Evolutionary conservation across 2,797 vertebrate species (phyloP), one percentile per base, ranked within the genome.

Genomic region (Ara ararauna): DNA sequence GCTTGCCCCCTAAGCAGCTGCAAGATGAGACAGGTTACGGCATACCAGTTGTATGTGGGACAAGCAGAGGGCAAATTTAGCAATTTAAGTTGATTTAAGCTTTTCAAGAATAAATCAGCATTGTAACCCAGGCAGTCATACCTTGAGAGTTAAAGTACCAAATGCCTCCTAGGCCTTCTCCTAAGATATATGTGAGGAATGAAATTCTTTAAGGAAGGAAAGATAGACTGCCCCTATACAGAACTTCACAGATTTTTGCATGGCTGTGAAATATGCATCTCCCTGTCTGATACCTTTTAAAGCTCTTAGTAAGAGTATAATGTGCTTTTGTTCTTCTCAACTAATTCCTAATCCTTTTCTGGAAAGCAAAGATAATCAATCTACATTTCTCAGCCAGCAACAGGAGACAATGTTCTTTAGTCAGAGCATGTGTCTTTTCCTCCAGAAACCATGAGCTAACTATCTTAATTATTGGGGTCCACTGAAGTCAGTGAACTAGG

Each of bases 281-380:
- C 21, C 14, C 26, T 72, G 24, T 13, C 34, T 24, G 5, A 4
- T 34, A 47, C 9, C 18, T 82, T 82, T 34, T 68, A 89, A 80
- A 87, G 61, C 61, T 89, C 51, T 42, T 67, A 47, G 36, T 61
- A 82, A 70, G 47, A 53, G 20, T 64, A 24, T 27, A n/a, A 80
- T 19, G 5, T 67, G 34, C n/a, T 87, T 95, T 90, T 92, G 65
- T 89, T 93, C 64, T 73, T 76, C 77, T 85, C 1, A 2, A 71
- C 51, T 83, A 85, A 88, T 61, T 93, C 65, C n/a, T 92, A 89
- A 87, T 74, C 73, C 60, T 71, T 42, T 74, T 85, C 75, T 58
- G 68, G 60, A 93, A 92, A 83, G 81, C 40, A 85, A 94, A 89
- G 71, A 73, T 76, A 95, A 89, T 89, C 70, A 91, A 89, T 85